Evolutionary conservation across 1,140 invertebrate genomes (phyloP), one percentile per base, ranked within the genome.

Genomic region (Pinna nobilis): DNA sequence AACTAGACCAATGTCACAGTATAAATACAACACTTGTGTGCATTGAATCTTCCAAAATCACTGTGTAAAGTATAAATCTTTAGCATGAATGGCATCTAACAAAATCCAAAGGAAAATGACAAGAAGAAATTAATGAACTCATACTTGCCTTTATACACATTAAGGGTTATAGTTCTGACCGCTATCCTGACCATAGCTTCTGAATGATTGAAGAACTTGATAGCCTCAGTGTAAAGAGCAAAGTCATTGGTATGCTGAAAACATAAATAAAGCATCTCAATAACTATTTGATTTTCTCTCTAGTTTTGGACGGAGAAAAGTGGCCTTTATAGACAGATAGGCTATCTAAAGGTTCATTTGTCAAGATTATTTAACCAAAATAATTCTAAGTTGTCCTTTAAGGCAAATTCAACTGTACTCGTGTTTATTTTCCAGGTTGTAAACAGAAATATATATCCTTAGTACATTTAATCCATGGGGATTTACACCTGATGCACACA

Each of bases 131-230:
- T 47, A 9, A 47, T 47, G 20, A 47, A 47, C 5, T 7, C 15
- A 47, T 47, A 79, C 75, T 74, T 83, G 89, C 91, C 92, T 86
- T 87, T 89, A 87, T 98, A 99, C 0, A 99, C 97, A 91, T 99
- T 99, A 20, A 99, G 91, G 1, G 98, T 98, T 55, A 99, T 92
- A 6, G 98, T 99, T 70, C 98, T 90, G 2, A 99, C 98, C 32
- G 98, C 98, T 81, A 99, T 99, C 30, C 98, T 92, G 47, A 99
- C 98, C 98, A 99, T 99, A 66, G 95, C 96, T 90, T 99, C 98
- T 0, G 94, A 93, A 90, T 99, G 98, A 90, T 99, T 99, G 89
- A 99, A 99, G 90, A 99, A 99, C 89, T 99, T 99, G 57, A 99
- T 98, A 37, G 97, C 97, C 91, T 99, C 98, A 4, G 98, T 99